Conservation (phyloP, 2,113 vertebrate species). For the Caretta caretta region DNA sequence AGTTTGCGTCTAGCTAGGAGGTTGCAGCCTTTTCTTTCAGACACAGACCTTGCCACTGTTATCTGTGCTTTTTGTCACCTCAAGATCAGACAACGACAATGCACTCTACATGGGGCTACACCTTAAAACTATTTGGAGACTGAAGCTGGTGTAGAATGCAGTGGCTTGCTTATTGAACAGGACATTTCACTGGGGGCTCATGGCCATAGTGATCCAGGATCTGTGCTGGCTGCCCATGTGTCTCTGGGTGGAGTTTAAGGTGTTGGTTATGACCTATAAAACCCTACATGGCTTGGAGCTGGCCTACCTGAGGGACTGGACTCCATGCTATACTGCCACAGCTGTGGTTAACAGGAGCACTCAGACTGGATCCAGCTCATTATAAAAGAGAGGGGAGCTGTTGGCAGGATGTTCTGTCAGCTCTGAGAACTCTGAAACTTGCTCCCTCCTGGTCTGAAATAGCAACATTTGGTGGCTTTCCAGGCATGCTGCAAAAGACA, state of each 20-base stretch:
- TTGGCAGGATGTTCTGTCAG: conserved; percentile 70
- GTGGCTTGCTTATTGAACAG: conserved; percentile 17
- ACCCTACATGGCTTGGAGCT: conserved; percentile 58
- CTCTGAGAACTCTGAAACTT: conserved; percentile 65
- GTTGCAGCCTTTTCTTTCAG: not conserved
- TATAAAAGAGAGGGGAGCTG: conserved; percentile 73
- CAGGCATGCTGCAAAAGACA: conserved; percentile 74
- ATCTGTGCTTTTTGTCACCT: not conserved
- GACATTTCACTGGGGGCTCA: conserved; percentile 11
- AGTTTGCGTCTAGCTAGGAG: conserved; percentile 20
- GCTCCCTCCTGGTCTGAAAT: conserved; percentile 66
- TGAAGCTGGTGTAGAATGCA: conserved; percentile 48
- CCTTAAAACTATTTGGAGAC: conserved; percentile 50
- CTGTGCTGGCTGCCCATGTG: not conserved
- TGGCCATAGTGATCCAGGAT: conserved; percentile 58
- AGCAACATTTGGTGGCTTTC: conserved; percentile 76
- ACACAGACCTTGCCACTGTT: not conserved
- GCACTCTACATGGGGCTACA: conserved; percentile 18
- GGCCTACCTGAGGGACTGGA: conserved; percentile 61
- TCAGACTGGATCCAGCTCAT: conserved; percentile 74
- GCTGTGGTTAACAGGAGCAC: conserved; percentile 72
- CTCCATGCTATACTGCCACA: conserved; percentile 72
- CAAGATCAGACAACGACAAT: not conserved
- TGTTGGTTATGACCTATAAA: not conserved
- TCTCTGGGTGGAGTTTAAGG: not conserved